Conservation (phyloP, 2,888 invertebrate genomes). For the Mimumesa dahlbomi region DNA sequence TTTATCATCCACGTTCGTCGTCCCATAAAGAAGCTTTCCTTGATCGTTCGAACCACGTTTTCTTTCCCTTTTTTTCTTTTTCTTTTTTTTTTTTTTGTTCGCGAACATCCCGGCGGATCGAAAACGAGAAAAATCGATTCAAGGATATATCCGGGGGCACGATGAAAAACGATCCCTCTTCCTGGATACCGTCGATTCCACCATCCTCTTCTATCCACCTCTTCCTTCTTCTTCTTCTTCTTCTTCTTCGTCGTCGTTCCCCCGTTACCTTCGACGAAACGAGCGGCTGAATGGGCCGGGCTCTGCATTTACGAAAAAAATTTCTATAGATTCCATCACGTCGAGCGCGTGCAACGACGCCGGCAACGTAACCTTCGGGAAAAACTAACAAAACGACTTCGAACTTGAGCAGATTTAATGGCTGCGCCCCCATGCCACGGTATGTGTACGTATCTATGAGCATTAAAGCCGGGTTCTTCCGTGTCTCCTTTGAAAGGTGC, state of each 20-base stretch:
- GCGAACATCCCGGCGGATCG: constrained; percentile 48
- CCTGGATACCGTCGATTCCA: constrained; percentile 41
- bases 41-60: constrained; percentile 25
- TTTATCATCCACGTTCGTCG: constrained; percentile 44
- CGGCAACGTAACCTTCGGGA: constrained; percentile 59
- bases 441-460: constrained; percentile 30
- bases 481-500: constrained; percentile 66
- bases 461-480: constrained; percentile 51
- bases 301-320: constrained; percentile 53
- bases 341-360: constrained; percentile 50
- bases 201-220: constrained; percentile 12
- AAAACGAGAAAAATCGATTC: constrained; percentile 58
- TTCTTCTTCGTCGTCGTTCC: no score
- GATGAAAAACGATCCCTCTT: constrained; percentile 64
- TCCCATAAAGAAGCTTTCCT: constrained; percentile 24
- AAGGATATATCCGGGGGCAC: constrained; percentile 60
- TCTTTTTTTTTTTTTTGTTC: constrained; percentile 38
- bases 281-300: constrained; percentile 34
- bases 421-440: constrained; percentile 45
- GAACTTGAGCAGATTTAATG: constrained; percentile 72
- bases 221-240: no score
- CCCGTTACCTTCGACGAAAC: constrained; percentile 10
- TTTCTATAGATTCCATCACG: constrained; percentile 57
- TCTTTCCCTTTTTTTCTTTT: no score
- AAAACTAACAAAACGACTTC: constrained; percentile 76